A percentile compares a stretch with the other conserved stretches of the same genome.
phyloP scores from a whole-genome alignment of 2,797 vertebrate species.

The Enteromius viviparus region DNA sequence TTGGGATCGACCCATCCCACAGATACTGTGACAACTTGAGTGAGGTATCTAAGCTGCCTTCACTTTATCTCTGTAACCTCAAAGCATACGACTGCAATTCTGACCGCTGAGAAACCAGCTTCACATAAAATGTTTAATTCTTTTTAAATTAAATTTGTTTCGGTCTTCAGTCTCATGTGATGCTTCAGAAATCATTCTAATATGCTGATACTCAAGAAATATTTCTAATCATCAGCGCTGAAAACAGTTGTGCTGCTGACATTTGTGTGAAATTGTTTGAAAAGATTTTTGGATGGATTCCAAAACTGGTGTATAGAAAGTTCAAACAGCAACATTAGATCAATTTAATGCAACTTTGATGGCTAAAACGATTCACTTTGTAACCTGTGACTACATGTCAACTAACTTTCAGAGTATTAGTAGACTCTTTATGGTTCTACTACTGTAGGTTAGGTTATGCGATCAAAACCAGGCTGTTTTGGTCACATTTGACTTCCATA shows the following conservation, averaged over 20 bases:
- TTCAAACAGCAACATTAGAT: neutral
- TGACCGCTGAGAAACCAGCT: neutral
- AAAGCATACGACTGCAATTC: neutral
- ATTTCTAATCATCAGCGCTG: neutral
- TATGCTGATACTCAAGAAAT: neutral
- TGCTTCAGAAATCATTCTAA: neutral
- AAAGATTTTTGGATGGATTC: neutral
- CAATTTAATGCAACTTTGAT: neutral
- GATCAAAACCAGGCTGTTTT: too few species aligned
- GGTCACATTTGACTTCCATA: too few species aligned
- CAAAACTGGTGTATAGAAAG: neutral
- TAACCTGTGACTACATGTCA: neutral
- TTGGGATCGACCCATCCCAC: conserved; percentile 37
- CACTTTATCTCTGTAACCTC: conserved; percentile 18
- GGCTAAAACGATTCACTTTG: neutral
- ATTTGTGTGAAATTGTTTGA: neutral
- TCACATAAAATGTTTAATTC: neutral
- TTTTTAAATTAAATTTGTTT: neutral
- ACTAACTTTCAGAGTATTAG: neutral
- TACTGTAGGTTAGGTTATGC: neutral
- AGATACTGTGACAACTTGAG: conserved; percentile 34
- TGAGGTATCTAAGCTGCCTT: conserved; percentile 23
- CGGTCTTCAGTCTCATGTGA: neutral
- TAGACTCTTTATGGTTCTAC: neutral
- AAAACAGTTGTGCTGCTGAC: neutral